phyloP scores from a whole-genome alignment of 2,888 invertebrate genomes.

The Mythimna pallens region DNA sequence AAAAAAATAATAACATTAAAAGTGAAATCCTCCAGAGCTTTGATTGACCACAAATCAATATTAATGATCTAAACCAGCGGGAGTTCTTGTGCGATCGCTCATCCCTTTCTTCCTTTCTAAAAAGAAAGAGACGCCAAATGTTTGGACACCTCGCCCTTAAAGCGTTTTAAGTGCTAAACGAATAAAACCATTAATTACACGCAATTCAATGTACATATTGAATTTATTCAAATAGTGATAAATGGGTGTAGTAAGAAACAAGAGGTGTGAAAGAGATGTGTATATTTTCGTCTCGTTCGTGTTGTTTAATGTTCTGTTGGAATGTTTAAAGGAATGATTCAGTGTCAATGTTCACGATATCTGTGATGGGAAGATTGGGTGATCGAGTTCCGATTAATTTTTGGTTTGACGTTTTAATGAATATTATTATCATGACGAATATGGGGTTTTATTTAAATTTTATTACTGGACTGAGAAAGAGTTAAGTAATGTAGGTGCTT shows the following conservation, averaged over 20 bases:
- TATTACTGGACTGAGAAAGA: neutral
- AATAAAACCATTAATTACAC: constrained; percentile 91
- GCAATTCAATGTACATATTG: constrained; percentile 91
- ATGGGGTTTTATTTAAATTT: constrained; percentile 20
- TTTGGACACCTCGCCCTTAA: constrained; percentile 90
- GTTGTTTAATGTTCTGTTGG: constrained; percentile 70
- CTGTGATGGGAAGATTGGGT: constrained; percentile 56
- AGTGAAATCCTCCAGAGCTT: constrained; percentile 89
- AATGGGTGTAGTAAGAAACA: constrained; percentile 84
- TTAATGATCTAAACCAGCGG: constrained; percentile 90
- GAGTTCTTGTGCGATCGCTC: constrained; percentile 79
- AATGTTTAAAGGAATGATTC: constrained; percentile 78
- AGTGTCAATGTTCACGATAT: constrained; percentile 73
- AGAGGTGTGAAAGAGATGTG: constrained; percentile 82
- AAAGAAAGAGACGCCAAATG: constrained; percentile 77
- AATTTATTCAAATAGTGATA: constrained; percentile 91
- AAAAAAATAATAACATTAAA: constrained; percentile 88
- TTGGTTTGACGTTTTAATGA: constrained; percentile 62
- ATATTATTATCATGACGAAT: constrained; percentile 50
- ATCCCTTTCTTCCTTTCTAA: constrained; percentile 71
- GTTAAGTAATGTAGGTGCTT: neutral
- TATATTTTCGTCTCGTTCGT: constrained; percentile 50
- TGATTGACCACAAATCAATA: constrained; percentile 92
- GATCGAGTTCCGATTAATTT: constrained; percentile 63
- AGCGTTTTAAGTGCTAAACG: constrained; percentile 90